Base-by-base conservation (phyloP, 2,888 invertebrate genomes). In the Pelosia muscerda region DNA sequence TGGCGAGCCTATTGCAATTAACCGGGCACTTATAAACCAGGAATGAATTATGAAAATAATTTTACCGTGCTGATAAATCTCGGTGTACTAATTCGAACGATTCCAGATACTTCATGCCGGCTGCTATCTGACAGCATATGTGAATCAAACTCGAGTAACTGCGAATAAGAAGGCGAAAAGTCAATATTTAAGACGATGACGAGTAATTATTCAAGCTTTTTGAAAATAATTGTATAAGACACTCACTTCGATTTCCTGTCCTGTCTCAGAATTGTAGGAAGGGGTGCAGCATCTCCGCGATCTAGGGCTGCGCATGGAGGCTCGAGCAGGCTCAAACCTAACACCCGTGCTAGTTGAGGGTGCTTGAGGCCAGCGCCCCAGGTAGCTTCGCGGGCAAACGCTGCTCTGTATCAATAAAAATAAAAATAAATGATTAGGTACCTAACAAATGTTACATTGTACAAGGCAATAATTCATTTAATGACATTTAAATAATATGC, bases 31-130 rank as follows among this genome's bases (percentile, higher is more conserved):
- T 28, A 28, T 28, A 6, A n/a, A n/a, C n/a, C n/a, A n/a, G n/a
- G n/a, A n/a, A n/a, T n/a, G n/a, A n/a, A n/a, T n/a, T n/a, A n/a
- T n/a, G n/a, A 38, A 13, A 49, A 8, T n/a, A 49, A 49, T 49
- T 74, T 94, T 95, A 97, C 97, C 97, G 96, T 65, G 98, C 97
- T 68, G 98, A 97, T 79, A 98, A 95, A 92, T 98, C 98, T 79
- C 98, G 96, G 92, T 98, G 98, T 65, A 98, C 97, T 92, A 98
- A 96, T 88, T 98, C 97, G 90, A 98, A 95, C 60, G 97, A 97
- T 92, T 99, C 98, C 90, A 99, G 96, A 92, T 98, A 98, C 88
- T 98, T 98, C 98, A 98, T 98, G 77, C 98, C 98, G 65, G 98
- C 98, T 73, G 98, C 97, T 83, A 98, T 97, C 95, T 98, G 98